Conservation (phyloP, 2,113 vertebrate species). For the Rynchops niger region DNA sequence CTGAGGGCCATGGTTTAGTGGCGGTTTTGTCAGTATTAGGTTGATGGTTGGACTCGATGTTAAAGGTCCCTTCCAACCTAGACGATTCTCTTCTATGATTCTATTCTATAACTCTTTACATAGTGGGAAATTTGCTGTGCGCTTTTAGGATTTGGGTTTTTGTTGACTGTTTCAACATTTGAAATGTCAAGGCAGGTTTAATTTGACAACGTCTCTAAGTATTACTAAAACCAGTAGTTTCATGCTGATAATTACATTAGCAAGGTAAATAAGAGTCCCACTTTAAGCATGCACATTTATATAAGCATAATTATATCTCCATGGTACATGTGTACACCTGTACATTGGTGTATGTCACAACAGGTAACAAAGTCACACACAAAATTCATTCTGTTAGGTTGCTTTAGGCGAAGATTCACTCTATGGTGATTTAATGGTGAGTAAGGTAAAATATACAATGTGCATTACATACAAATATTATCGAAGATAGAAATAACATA, state of each 20-base stretch:
- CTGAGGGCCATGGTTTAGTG: not conserved
- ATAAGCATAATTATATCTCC: not conserved
- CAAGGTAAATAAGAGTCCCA: not conserved
- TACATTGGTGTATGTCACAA: not conserved
- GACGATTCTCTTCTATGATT: not conserved
- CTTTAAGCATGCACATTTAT: not conserved
- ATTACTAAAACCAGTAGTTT: not conserved
- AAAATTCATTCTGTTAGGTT: not conserved
- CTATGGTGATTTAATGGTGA: not conserved
- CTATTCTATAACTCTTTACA: not conserved
- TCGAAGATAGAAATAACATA: not conserved
- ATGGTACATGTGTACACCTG: fast-evolving
- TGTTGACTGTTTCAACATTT: not conserved
- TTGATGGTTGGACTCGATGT: not conserved
- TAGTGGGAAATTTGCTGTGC: not conserved
- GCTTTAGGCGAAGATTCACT: not conserved
- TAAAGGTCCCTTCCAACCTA: not conserved
- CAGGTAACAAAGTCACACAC: not conserved
- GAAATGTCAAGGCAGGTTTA: not conserved
- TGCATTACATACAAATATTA: not conserved
- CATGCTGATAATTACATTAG: not conserved
- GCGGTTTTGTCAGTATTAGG: not conserved
- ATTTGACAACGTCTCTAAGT: not conserved
- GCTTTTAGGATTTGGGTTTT: not conserved
- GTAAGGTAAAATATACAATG: not conserved